Evolutionary conservation across 1,140 invertebrate genomes (phyloP), one percentile per base, ranked within the genome.

Genomic region (Caenorhabditis inopinata): DNA sequence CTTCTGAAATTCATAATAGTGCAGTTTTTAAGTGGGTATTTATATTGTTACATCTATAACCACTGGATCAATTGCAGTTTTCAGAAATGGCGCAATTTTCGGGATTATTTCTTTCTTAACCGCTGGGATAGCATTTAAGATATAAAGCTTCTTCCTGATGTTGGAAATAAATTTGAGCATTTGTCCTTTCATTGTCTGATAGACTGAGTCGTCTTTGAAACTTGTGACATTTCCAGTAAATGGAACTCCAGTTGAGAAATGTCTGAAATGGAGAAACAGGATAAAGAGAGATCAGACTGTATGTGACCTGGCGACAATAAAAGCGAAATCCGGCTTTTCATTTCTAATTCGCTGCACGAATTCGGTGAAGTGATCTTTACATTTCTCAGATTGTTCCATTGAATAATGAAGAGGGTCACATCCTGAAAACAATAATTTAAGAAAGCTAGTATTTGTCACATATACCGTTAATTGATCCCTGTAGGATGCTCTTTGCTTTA

Each of bases 311-410:
- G 58, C 38, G n/a, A 68, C 35, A 21, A 68, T 38, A 21, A 68
- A 68, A 21, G 58, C 58, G n/a, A 38, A 68, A 42, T 68, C 58
- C 9, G 58, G 58, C 27, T 68, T 68, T n/a, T 68, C 58, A 7
- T 68, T 18, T 9, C 58, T 11, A 18, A 68, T 68, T 1, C 18
- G 29, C 23, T 18, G 29, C n/a, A 38, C 58, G n/a, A 68, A 68
- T 38, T 68, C 32, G 1, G 58, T 68, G 18, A 68, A 68, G n/a
- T 68, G 35, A 21, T 2, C 14, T 38, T 21, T 35, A 11, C 58
- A 68, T 9, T 9, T 38, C 11, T 35, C 25, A 68, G 5, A 38
- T 3, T 68, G 29, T 11, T 9, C n/a, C 21, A 16, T 68, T 4
- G 58, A 32, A n/a, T 68, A 68, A n/a, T n/a, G n/a, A 2, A 68